Evolutionary conservation across 2,888 invertebrate genomes (phyloP), one percentile per base, ranked within the genome.

Genomic region (Acholoe squamosa): DNA sequence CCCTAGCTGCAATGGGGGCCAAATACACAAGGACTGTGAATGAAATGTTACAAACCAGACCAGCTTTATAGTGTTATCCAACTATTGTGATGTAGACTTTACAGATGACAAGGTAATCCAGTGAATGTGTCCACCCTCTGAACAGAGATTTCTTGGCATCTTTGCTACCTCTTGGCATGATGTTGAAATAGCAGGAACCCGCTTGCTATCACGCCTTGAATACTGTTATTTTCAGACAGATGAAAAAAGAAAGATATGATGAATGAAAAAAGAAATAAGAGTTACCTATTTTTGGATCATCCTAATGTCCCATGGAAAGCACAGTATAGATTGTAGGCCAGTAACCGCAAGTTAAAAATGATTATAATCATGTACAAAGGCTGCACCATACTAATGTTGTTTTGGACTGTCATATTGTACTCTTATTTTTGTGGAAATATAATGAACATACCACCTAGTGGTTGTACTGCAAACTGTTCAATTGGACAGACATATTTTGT

Each of bases 381-480:
- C 80, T 19, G 16, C 19, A 80, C 43, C 25, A 19, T 33, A 80
- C 34, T 80, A 5, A 34, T 34, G 80, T 80, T 34, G 34, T 34
- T 43, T 43, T 80, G 61, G 61, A 34, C 80, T 80, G 80, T 80
- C 31, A 80, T 33, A 80, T 80, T 80, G 80, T 80, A 80, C 80
- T 43, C 80, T 34, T 34, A 43, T 80, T 80, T 80, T 76, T 33
- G 80, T 80, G 80, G 43, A 80, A 34, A 80, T 43, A 80, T 43
- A 80, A 43, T 16, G 43, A 34, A 10, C 31, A 80, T 0, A 25
- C 80, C 80, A 80, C 80, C 31, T 22, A 80, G 43, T 80, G 80
- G 80, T 80, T 80, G 34, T 80, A 80, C 22, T 22, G 80, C 80
- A 80, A 14, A 80, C 80, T 80, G 80, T 80, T 80, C 80, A 80